Base-by-base conservation (phyloP, 1,140 invertebrate species). In the Ceratina calcarata region DNA sequence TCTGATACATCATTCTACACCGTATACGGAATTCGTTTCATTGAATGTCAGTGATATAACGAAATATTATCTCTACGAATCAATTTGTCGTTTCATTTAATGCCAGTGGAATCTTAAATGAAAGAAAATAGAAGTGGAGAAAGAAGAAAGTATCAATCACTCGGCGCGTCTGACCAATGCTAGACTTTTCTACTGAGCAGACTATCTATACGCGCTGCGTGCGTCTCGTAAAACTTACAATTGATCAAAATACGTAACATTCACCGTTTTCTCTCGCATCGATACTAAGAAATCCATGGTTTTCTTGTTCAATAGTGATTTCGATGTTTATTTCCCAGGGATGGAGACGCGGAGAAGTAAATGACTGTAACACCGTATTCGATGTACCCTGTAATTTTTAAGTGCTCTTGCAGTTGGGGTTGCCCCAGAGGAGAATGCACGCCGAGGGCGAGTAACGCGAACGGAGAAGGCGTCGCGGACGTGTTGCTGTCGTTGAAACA, bases 401-500 rank as follows among this genome's bases (percentile, higher is more conserved):
- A 80, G 69, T 27, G 8, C 81, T 71, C 51, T 81, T 81, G 58
- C 68, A 93, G 92, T 84, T 93, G 92, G 92, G 91, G 92, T 2
- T 93, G 92, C 78, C 83, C 91, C 6, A 89, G 92, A 85, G 88
- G 91, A 12, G 92, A 93, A 37, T 93, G 92, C 61, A 80, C 90
- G 24, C 91, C 92, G 7, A 89, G 92, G 73, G 57, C 88, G 7
- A 83, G 84, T 53, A 92, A 91, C 57, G 78, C 85, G 7, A 93
- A 92, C 71, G 93, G 94, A 20, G 94, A 95, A 90, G 95, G 96
- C 81, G 95, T 97, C 72, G 97, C 97, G 1, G 97, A 98, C 88
- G 97, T 97, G 24, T 94, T 98, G 32, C 93, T 98, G 76, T 97
- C 97, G 0, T 91, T 98, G 77, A 98, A 98, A 91, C 97, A 98